These are phyloP conservation scores for Panthera tigris DNA, from an alignment of 2,113 vertebrate genomes.

Conservation along the genomic window DNA sequence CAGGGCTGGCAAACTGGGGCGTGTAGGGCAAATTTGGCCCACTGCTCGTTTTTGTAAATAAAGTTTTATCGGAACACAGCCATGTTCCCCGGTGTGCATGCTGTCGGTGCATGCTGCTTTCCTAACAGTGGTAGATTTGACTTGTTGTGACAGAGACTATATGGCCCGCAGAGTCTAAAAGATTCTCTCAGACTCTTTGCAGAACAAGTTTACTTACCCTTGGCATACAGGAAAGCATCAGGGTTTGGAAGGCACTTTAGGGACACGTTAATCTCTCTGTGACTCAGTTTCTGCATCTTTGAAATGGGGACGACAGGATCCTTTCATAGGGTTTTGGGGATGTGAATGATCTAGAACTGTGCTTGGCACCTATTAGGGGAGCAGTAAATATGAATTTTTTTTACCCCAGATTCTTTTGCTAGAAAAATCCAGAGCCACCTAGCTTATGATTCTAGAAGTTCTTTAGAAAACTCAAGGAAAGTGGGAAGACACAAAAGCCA, in stretches of 20 bases:
- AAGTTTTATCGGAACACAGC: constrained; percentile 15
- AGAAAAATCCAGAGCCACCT: neutral
- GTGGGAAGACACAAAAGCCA: neutral
- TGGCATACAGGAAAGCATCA: neutral
- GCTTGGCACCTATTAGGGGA: neutral
- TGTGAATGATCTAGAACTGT: neutral
- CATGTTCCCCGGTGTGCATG: fast-evolving
- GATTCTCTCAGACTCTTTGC: neutral
- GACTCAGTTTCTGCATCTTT: neutral
- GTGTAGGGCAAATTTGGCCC: neutral
- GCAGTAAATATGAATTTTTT: neutral
- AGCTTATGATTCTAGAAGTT: neutral
- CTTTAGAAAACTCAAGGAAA: neutral
- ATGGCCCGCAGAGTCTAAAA: neutral
- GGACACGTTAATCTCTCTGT: too few relatives aligned
- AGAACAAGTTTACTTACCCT: neutral
- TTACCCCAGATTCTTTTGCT: neutral
- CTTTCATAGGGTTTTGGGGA: neutral
- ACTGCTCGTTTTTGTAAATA: neutral
- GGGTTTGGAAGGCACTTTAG: neutral
- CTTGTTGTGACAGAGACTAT: neutral
- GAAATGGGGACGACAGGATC: neutral
- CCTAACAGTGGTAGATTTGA: too few relatives aligned
- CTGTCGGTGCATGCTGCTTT: neutral
- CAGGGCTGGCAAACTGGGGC: neutral